These are phyloP conservation scores for Rhyacichthys aspro DNA, from an alignment of 2,797 vertebrate genomes.

Conservation along the genomic window DNA sequence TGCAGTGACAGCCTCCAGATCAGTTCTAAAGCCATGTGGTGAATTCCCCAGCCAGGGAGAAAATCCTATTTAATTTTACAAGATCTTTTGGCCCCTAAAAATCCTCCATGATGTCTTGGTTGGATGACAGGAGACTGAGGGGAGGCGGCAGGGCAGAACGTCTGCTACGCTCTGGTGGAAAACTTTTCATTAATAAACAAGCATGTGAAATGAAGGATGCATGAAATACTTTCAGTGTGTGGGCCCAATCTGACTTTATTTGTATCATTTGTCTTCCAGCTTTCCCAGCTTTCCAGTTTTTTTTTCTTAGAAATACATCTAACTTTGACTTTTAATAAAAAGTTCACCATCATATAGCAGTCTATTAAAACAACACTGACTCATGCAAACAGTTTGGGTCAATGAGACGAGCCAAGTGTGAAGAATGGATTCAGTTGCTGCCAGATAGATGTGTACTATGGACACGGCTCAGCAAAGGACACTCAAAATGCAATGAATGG, in stretches of 20 bases:
- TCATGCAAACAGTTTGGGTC: too few relatives aligned
- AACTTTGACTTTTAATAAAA: too few relatives aligned
- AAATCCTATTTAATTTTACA: conserved; percentile 83
- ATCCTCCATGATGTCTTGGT: conserved; percentile 68
- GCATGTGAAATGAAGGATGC: conserved; percentile 24
- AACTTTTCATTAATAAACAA: conserved; percentile 42
- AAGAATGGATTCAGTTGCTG: too few relatives aligned
- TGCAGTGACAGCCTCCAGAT: conserved; percentile 74
- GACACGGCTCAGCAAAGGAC: too few relatives aligned
- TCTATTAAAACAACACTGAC: too few relatives aligned
- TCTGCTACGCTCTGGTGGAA: conserved; percentile 39
- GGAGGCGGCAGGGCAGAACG: conserved; percentile 42
- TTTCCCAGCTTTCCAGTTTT: too few relatives aligned
- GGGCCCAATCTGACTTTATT: background rate
- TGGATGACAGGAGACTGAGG: conserved; percentile 38
- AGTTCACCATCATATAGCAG: too few relatives aligned
- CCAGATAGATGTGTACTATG: too few relatives aligned
- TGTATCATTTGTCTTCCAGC: background rate
- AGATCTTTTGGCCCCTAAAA: conserved; percentile 74
- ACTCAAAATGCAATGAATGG: too few relatives aligned
- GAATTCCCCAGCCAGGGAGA: conserved; percentile 74
- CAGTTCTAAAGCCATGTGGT: conserved; percentile 73
- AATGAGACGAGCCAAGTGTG: too few relatives aligned
- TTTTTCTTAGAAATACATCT: too few relatives aligned
- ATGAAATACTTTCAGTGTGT: conserved; percentile 8